Conservation (phyloP, 1,140 invertebrate species). For the Ceratina calcarata region DNA sequence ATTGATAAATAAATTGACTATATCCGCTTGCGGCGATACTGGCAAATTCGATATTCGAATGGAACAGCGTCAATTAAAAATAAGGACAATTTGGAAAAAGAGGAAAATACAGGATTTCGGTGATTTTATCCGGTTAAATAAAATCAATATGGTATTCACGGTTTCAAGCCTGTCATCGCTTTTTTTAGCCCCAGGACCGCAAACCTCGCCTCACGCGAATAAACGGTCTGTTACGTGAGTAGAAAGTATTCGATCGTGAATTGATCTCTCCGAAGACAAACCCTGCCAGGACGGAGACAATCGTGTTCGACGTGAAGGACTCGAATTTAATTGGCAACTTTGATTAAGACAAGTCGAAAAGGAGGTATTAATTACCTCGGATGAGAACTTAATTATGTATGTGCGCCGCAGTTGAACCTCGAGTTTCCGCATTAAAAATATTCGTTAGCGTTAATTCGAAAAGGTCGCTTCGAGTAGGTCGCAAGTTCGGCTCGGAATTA, state of each 20-base stretch:
- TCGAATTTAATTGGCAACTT: not conserved
- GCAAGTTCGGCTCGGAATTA: not conserved
- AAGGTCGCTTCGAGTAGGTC: not conserved
- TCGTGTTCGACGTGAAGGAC: constrained; percentile 17
- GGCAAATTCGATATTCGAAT: not conserved
- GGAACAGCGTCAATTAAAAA: not conserved
- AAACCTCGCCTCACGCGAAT: not conserved
- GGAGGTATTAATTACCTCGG: no score
- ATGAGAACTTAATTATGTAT: no score
- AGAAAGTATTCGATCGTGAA: constrained; percentile 27
- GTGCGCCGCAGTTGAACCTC: no score
- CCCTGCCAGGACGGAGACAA: not conserved
- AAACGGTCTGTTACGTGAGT: not conserved
- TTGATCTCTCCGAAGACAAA: not conserved
- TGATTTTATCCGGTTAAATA: not conserved
- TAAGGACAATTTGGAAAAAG: no score
- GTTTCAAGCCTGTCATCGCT: not conserved
- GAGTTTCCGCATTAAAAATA: not conserved
- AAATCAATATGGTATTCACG: no score
- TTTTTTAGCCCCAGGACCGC: not conserved
- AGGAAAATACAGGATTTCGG: not conserved
- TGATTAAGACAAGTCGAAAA: not conserved
- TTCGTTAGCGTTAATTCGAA: not conserved
- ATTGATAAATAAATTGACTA: not conserved
- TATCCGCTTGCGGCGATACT: no score